A percentile compares a stretch with the other conserved stretches of the same genome.
phyloP scores from a whole-genome alignment of 2,113 vertebrate genomes.

The Corvus hawaiiensis region DNA sequence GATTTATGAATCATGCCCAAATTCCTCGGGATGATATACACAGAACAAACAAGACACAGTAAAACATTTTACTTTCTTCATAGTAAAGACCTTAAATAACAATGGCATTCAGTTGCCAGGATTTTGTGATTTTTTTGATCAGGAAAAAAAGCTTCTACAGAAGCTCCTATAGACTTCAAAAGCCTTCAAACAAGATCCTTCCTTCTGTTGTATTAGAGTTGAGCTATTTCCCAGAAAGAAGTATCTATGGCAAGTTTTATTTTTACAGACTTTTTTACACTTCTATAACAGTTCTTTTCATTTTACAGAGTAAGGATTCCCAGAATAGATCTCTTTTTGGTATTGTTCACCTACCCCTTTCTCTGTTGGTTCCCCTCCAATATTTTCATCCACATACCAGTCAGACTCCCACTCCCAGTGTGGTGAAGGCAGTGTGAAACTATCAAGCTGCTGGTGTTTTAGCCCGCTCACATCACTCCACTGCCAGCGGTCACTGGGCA shows the following conservation, averaged over 20 bases:
- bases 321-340: slow-evolving; percentile 1
- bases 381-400: slow-evolving; percentile 95
- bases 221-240: neutral
- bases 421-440: slow-evolving; percentile 82
- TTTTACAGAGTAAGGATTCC: neutral
- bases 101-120: neutral
- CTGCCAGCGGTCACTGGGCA: slow-evolving; percentile 96
- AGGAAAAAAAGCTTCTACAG: neutral
- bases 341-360: slow-evolving; percentile 84
- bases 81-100: neutral
- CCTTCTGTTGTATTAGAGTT: neutral
- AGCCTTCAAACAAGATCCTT: neutral
- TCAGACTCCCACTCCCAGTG: slow-evolving; percentile 98
- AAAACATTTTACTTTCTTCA: neutral
- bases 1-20: neutral
- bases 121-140: neutral
- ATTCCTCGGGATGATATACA: neutral
- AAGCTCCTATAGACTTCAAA: neutral
- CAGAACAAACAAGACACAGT: neutral
- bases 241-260: neutral
- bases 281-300: neutral
- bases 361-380: slow-evolving; percentile 93
- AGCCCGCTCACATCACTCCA: slow-evolving; percentile 95
- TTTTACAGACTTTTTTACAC: neutral
- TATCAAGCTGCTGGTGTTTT: slow-evolving; percentile 82